phyloP scores from a whole-genome alignment of 2,888 invertebrate genomes.

The Lithosia quadra region DNA sequence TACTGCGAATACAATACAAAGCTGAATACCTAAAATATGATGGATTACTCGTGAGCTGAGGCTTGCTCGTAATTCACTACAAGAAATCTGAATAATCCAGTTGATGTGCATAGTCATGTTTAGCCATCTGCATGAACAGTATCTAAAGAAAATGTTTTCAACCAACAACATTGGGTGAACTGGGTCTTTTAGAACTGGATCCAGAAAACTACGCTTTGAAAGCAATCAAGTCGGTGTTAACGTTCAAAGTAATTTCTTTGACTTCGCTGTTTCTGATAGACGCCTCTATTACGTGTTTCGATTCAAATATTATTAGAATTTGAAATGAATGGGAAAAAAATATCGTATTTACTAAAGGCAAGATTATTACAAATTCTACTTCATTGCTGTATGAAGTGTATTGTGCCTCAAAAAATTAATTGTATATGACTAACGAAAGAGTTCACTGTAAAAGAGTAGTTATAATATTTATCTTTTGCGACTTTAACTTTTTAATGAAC shows the following conservation, averaged over 20 bases:
- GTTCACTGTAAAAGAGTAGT: too few relatives aligned
- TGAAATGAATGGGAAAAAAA: background rate
- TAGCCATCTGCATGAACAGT: slow-evolving; percentile 49
- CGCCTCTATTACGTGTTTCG: slow-evolving; percentile 50
- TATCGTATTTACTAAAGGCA: background rate
- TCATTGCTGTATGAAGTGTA: background rate
- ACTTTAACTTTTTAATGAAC: too few relatives aligned
- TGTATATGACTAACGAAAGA: too few relatives aligned
- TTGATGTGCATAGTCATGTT: slow-evolving; percentile 65
- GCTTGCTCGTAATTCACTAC: slow-evolving; percentile 56
- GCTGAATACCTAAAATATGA: slow-evolving; percentile 42
- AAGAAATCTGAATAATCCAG: slow-evolving; percentile 69
- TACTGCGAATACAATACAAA: background rate
- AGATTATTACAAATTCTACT: background rate
- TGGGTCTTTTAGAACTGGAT: slow-evolving; percentile 66
- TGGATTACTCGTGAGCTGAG: slow-evolving; percentile 41
- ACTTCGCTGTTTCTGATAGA: slow-evolving; percentile 62
- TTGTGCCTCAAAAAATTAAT: background rate
- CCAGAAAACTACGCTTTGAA: slow-evolving; percentile 70
- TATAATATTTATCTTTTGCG: too few relatives aligned
- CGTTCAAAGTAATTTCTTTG: slow-evolving; percentile 77
- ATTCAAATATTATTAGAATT: slow-evolving; percentile 23
- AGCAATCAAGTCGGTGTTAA: slow-evolving; percentile 78
- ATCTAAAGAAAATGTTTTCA: slow-evolving; percentile 66
- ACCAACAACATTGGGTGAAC: slow-evolving; percentile 56